Base-by-base conservation (phyloP, 1,140 invertebrate species). In the Drosophila quadrilineata region DNA sequence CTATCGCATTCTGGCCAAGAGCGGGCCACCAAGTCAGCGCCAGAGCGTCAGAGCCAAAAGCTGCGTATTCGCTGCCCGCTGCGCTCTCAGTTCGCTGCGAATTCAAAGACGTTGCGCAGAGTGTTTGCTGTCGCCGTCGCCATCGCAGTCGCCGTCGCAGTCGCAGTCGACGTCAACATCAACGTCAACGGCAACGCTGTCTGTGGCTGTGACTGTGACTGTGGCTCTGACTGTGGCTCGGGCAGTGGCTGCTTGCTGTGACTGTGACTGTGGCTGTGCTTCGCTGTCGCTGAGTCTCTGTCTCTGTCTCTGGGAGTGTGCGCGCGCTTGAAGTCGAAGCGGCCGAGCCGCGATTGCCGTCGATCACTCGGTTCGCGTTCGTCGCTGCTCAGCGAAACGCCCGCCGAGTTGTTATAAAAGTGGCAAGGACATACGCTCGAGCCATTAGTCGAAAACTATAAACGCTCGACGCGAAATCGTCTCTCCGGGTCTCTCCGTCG, bases 401-500 rank as follows among this genome's bases (percentile, higher is more conserved):
- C 64, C 56, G 71, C 71, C 60, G 71, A 82, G 67, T 88, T 79
- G 75, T 86, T 89, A 89, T 89, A 89, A 89, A 89, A 89, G 87
- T 89, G 86, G 87, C 87, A 89, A 89, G 87, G 87, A 89, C 87
- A 89, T 89, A 88, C 80, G 71, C 63, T 86, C 68, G 79, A 82
- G 77, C 70, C 87, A 89, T 88, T 88, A 89, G 87, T 89, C 87
- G 87, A 87, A 87, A 89, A 88, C 84, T 88, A 87, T 86, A 85
- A 88, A 85, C 82, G 87, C 87, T 87, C 71, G 79, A 88, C 86
- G 76, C 86, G 82, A 88, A 88, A 87, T 88, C 86, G 87, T 88
- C 84, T n/a, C n/a, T 87, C 74, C 74, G 73, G 73, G 74, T 76
- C 75, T 77, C 60, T 57, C 53, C 49, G 63, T 66, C 70, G 66